These are phyloP conservation scores for Alfaro cultratus DNA, from an alignment of 2,797 vertebrate genomes.

Conservation along the genomic window DNA sequence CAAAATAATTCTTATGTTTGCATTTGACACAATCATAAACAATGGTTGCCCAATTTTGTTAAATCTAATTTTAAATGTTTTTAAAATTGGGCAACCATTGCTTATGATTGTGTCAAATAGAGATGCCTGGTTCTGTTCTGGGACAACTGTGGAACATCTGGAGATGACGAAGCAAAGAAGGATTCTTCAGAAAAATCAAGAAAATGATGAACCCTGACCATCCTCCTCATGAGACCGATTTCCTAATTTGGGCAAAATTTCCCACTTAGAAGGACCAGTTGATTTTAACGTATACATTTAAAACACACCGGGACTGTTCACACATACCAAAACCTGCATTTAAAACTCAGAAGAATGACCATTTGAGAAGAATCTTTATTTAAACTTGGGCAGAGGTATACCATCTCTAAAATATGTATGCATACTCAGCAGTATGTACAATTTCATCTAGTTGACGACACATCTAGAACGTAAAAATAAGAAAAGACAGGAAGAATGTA, in stretches of 20 bases:
- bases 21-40: too few relatives aligned
- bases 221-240: background rate
- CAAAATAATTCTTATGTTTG: too few relatives aligned
- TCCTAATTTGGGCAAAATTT: too few relatives aligned
- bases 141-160: background rate
- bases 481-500: slow-evolving; percentile 49
- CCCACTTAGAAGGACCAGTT: too few relatives aligned
- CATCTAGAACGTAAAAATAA: slow-evolving; percentile 41
- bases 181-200: background rate
- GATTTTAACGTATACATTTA: too few relatives aligned
- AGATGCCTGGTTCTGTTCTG: background rate
- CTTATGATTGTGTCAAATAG: too few relatives aligned
- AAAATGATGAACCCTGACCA: background rate
- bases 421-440: slow-evolving; percentile 73
- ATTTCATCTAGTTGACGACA: slow-evolving; percentile 49
- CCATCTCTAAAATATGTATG: slow-evolving; percentile 65
- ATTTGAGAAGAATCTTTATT: slow-evolving; percentile 73
- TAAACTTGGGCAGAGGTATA: slow-evolving; percentile 52
- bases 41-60: too few relatives aligned
- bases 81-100: too few relatives aligned
- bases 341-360: background rate
- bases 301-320: too few relatives aligned
- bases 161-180: background rate
- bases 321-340: background rate
- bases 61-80: too few relatives aligned